Base-by-base conservation (phyloP, 92 coral and sea anemone species). In the Phenganax subtilis region DNA sequence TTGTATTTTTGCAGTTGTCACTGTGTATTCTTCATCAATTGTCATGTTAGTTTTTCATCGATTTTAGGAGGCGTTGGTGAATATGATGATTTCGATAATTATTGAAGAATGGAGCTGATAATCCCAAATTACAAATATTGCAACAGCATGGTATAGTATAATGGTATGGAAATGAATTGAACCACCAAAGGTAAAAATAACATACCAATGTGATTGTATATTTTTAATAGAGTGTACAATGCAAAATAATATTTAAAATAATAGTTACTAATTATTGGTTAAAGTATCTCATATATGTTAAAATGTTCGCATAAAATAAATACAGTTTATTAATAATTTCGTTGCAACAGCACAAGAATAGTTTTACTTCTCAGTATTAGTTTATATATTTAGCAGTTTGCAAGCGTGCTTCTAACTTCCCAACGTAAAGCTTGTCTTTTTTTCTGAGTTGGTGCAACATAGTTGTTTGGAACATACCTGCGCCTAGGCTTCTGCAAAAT, bases 361-460 rank as follows among this genome's bases (percentile, higher is more conserved):
- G 27, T 75, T 75, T 75, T 55, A 29, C 55, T 37, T 75, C 27
- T 17, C 31, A 75, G 9, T 30, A 2, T 44, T 52, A 9, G 3
- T 52, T 5, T 9, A 51, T n/a, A 54, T 31, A 51, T 51, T 85
- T 59, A 80, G 55, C 37, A 47, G 28, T 73, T 56, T 74, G 97
- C 98, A 58, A 93, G 84, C 71, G 71, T 87, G 29, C 97, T 88
- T 72, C 98, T 86, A 70, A 93, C 98, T 93, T 93, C 87, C 98
- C 98, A 93, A 15, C 97, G 91, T 57, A 93, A 76, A 3, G 96
- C 90, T 60, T 91, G 98, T 37, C 98, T 86, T 66, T 93, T 93
- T 86, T 93, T 93, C 58, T 93, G 92, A 16, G 98, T 93, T 61
- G 98, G 98, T 9, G 92, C 94, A 2, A 93, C 97, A 69, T 93